These are phyloP conservation scores for Tadarida brasiliensis DNA, from an alignment of 2,797 vertebrate species.

Conservation along the genomic window DNA sequence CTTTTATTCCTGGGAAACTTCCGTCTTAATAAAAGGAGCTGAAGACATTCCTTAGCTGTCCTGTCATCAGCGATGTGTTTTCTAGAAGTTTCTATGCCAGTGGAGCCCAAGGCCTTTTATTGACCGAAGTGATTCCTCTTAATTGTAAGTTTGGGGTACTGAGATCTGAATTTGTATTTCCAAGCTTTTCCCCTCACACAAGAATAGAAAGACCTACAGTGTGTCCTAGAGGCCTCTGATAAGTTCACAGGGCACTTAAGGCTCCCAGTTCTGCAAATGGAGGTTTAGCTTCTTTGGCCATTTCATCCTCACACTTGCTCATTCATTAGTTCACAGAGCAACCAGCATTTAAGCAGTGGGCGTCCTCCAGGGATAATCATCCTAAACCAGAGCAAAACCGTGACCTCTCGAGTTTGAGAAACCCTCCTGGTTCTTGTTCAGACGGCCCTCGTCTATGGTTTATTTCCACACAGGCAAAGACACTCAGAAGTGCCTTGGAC, in stretches of 20 bases:
- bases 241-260: background rate
- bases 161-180: background rate
- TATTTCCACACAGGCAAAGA: background rate
- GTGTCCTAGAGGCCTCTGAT: background rate
- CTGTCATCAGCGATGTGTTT: background rate
- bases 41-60: background rate
- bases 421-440: background rate
- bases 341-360: background rate
- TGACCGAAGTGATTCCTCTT: background rate
- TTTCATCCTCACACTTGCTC: too few species aligned
- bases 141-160: background rate
- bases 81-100: background rate
- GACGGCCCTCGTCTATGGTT: background rate
- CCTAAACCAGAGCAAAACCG: background rate
- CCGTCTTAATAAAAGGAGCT: background rate
- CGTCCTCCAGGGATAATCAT: background rate
- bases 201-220: background rate
- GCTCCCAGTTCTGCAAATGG: background rate
- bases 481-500: background rate
- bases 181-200: too few species aligned
- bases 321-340: background rate
- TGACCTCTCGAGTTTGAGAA: background rate
- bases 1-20: background rate
- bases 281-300: background rate
- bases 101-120: background rate